Evolutionary conservation across 35 echinoderm and acorn worm genomes (phyloP).

Genomic region (Ophiothrix spiculata): DNA sequence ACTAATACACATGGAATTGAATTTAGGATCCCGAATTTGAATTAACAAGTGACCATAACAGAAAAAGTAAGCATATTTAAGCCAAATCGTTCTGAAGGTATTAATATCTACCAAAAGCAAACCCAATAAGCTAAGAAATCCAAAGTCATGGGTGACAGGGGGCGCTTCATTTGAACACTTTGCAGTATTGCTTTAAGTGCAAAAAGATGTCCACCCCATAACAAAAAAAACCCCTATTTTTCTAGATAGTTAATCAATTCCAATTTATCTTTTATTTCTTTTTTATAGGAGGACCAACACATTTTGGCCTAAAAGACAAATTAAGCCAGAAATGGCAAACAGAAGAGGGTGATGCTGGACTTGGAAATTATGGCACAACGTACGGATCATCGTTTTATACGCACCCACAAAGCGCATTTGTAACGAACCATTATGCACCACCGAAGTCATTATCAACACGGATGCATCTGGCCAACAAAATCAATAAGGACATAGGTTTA

Average conservation of each 20-base stretch:
- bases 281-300: slow-evolving; percentile 65
- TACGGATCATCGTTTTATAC: slow-evolving; percentile 67
- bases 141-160: too few species aligned
- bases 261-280: neutral
- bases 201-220: too few species aligned
- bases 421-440: slow-evolving; percentile 80
- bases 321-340: slow-evolving; percentile 55
- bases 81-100: too few species aligned
- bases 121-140: too few species aligned
- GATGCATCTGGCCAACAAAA: slow-evolving; percentile 79
- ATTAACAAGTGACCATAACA: too few species aligned
- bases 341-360: slow-evolving; percentile 37
- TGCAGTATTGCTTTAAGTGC: too few species aligned
- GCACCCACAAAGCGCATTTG: slow-evolving; percentile 39
- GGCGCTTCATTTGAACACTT: too few species aligned
- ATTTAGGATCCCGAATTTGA: too few species aligned
- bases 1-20: too few species aligned
- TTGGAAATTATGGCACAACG: slow-evolving; percentile 72
- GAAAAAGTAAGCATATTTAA: too few species aligned
- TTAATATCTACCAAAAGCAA: too few species aligned
- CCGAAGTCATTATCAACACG: slow-evolving; percentile 71
- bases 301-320: slow-evolving; percentile 71
- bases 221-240: too few species aligned
- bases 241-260: neutral
- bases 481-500: slow-evolving; percentile 84